These are phyloP conservation scores for Gymnocephalus cernua DNA, from an alignment of 2,113 vertebrate genomes.

Conservation along the genomic window DNA sequence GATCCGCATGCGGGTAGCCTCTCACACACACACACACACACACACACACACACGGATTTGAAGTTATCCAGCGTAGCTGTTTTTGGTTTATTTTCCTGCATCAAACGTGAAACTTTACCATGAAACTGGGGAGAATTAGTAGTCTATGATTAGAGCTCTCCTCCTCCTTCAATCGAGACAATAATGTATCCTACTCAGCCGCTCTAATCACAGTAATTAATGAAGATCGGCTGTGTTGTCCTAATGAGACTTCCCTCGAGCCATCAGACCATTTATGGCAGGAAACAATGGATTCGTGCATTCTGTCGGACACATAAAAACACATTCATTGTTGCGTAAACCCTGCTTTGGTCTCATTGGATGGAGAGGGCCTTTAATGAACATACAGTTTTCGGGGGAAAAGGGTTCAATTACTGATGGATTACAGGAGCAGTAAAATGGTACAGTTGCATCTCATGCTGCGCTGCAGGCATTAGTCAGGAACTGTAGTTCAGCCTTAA, in stretches of 20 bases:
- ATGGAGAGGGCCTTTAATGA: conserved; percentile 62
- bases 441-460: conserved; percentile 57
- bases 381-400: conserved; percentile 22
- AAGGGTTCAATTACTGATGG: conserved; percentile 73
- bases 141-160: conserved; percentile 14
- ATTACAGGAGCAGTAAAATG: conserved; percentile 76
- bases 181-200: conserved; percentile 19
- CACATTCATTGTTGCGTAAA: conserved; percentile 72
- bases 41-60: neutral
- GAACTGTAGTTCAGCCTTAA: neutral
- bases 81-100: conserved; percentile 10
- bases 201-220: conserved; percentile 73
- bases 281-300: conserved; percentile 77
- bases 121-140: conserved; percentile 12
- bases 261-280: conserved; percentile 76
- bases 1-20: conserved; percentile 70
- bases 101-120: conserved; percentile 9
- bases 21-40: neutral
- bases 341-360: conserved; percentile 57
- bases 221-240: conserved; percentile 69
- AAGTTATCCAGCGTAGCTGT: neutral
- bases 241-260: conserved; percentile 75
- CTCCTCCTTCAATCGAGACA: conserved; percentile 27
- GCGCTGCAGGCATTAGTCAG: conserved; percentile 27
- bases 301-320: conserved; percentile 77